Evolutionary conservation across 2,113 vertebrate genomes (phyloP).

Genomic region (Urocynchramus pylzowi): DNA sequence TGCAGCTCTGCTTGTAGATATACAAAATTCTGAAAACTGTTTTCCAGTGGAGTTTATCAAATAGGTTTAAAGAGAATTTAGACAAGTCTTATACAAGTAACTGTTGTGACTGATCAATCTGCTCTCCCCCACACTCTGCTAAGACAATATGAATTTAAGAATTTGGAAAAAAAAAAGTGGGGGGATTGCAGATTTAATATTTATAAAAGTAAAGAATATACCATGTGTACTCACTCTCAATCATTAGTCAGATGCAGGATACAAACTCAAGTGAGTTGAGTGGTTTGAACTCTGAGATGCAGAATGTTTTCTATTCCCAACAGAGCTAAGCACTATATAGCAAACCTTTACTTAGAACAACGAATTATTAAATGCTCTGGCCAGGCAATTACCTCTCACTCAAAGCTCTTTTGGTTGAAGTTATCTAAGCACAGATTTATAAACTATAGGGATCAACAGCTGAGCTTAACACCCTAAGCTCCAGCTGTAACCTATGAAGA

Average conservation of each 20-base stretch:
- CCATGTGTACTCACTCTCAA: not conserved
- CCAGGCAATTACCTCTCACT: not conserved
- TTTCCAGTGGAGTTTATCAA: not conserved
- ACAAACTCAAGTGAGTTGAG: not conserved
- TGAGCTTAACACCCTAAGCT: not conserved
- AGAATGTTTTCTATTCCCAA: not conserved
- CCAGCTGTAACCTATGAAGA: not conserved
- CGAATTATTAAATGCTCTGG: not conserved
- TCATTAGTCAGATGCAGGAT: not conserved
- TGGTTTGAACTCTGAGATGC: not conserved
- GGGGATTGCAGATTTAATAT: not conserved
- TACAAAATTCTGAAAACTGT: not conserved
- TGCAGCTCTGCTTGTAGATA: not conserved
- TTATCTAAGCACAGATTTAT: not conserved
- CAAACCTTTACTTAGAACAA: not conserved
- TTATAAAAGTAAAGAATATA: not conserved
- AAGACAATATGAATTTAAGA: not conserved
- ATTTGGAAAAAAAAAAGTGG: rapidly evolving
- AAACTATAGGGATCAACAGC: not conserved
- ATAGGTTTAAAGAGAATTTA: not conserved
- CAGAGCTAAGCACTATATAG: not conserved
- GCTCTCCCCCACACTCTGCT: not conserved
- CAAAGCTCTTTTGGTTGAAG: not conserved
- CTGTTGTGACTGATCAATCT: not conserved
- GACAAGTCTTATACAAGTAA: not conserved